phyloP scores from a whole-genome alignment of 2,888 invertebrate species.

The Platycnemis pennipes region DNA sequence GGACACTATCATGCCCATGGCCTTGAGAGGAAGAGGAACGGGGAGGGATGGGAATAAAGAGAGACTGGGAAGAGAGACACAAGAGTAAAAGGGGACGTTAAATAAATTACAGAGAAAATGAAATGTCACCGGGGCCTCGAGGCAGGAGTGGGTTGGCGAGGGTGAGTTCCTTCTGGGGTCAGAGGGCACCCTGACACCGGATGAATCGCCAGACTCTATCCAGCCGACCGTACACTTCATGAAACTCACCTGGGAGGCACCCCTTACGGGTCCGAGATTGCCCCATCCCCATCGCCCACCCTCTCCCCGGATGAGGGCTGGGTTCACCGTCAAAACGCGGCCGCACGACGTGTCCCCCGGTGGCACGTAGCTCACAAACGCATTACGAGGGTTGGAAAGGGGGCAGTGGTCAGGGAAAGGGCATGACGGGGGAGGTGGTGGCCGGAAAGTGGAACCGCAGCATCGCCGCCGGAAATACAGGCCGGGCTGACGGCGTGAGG shows the following conservation, averaged over 20 bases:
- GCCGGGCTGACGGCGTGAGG: neutral
- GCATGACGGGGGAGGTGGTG: neutral
- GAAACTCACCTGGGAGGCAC: neutral
- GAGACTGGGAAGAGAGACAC: neutral
- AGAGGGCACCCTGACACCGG: neutral
- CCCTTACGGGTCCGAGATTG: neutral
- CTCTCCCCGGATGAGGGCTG: neutral
- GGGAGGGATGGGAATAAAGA: neutral
- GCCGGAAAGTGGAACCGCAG: neutral
- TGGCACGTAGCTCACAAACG: neutral
- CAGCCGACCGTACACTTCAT: neutral
- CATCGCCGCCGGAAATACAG: too few species aligned
- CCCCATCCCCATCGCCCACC: neutral
- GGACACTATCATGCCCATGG: too few species aligned
- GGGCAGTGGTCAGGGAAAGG: neutral
- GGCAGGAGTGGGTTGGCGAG: neutral
- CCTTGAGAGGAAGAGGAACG: neutral
- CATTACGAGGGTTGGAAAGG: neutral
- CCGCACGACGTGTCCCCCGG: too few species aligned
- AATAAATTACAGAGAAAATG: neutral
- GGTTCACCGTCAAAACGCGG: neutral
- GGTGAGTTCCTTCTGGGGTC: neutral
- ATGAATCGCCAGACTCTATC: neutral
- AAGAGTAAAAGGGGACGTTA: neutral
- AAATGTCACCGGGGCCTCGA: neutral